Base-by-base conservation (phyloP, 2,797 vertebrate species). In the Parauchenoglanis ngamensis region DNA sequence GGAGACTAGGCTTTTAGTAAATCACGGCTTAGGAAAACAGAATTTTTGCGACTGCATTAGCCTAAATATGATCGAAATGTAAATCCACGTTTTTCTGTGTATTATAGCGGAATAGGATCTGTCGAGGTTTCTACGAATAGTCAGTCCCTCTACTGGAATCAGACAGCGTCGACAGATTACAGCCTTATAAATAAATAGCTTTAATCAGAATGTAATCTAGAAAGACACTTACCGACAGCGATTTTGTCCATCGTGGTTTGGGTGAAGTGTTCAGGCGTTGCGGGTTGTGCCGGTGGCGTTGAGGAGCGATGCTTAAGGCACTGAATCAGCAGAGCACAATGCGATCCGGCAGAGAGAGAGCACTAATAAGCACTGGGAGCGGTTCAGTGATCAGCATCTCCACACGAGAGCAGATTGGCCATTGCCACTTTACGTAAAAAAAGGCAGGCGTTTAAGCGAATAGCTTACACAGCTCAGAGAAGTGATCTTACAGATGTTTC, bases 241-340 rank as follows among this genome's bases (percentile, higher is more conserved):
- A 95, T 95, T 92, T 95, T 96, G 56, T 95, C 94, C 96, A 96
- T 96, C 93, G 91, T 93, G 92, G 86, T 88, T 93, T 90, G 85
- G 31, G 90, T 78, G 85, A 67, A 83, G 83, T n/a, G 15, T 91
- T 94, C 75, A 93, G 90, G 91, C 91, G 86, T 87, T 94, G 93
- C 89, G 87, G 92, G 89, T 93, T 87, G 93, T 91, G 91, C 91
- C 93, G 88, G 92, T 70, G 88, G 88, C 80, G 84, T 92, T 93
- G 93, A 83, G 90, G 90, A 91, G 91, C 72, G 94, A 94, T 94
- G 93, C 91, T 94, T 95, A 95, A 96, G 96, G 95, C 95, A 96
- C 95, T 96, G 95, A 96, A 94, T 95, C 95, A 96, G 95, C 95
- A 94, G 94, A 94, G 83, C 88, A 94, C 92, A 94, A 90, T 88